Conservation (phyloP, 2,797 vertebrate genomes). For the Fistularia tabacaria region DNA sequence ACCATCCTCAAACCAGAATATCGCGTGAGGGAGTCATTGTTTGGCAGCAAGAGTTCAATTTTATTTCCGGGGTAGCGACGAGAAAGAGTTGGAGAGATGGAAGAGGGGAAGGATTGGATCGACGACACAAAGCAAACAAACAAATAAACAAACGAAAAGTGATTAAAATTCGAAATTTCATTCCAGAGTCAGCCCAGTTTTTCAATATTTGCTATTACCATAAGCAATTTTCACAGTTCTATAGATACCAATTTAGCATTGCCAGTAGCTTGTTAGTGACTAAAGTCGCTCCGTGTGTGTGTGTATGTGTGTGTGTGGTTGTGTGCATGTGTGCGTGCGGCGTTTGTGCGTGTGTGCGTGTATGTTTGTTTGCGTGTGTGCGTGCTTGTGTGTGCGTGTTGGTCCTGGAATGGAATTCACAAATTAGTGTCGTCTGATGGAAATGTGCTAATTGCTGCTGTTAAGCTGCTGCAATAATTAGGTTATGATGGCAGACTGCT, state of each 20-base stretch:
- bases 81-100: slow-evolving; percentile 31
- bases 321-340: slow-evolving; percentile 4
- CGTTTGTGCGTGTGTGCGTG: not conserved
- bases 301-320: not conserved
- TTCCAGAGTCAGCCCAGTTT: slow-evolving; percentile 62
- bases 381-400: slow-evolving; percentile 45
- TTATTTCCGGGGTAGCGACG: too few species aligned
- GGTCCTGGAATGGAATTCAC: slow-evolving; percentile 69
- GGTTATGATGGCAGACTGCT: slow-evolving; percentile 75
- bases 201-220: slow-evolving; percentile 67
- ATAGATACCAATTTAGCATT: slow-evolving; percentile 66
- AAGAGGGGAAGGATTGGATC: slow-evolving; percentile 30
- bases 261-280: slow-evolving; percentile 59
- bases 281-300: slow-evolving; percentile 36
- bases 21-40: too few species aligned
- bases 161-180: slow-evolving; percentile 66
- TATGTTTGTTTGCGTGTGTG: too few species aligned
- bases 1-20: too few species aligned
- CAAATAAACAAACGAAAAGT: not conserved
- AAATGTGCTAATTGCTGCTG: slow-evolving; percentile 79
- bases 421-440: slow-evolving; percentile 78
- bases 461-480: slow-evolving; percentile 78
- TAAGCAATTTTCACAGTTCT: slow-evolving; percentile 66
- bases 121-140: slow-evolving; percentile 54
- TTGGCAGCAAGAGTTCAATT: too few species aligned